Evolutionary conservation across 30 jellyfish, hydroid and myxozoan genomes (phyloP).

Genomic region (Rhopilema esculentum): DNA sequence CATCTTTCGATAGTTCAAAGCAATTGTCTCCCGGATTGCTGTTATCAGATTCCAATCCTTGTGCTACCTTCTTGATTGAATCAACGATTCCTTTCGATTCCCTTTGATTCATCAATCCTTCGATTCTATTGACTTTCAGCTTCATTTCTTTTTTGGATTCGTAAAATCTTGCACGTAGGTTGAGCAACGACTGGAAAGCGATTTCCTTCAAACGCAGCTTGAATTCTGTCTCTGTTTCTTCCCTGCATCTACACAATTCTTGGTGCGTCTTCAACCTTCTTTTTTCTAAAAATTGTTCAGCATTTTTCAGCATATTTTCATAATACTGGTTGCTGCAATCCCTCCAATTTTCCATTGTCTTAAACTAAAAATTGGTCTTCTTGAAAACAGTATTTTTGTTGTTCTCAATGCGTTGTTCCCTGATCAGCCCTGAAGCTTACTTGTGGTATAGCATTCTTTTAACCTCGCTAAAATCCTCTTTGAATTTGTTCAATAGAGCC

Average conservation of each 20-base stretch:
- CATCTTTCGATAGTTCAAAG: too few species aligned
- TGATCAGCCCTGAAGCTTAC: background rate
- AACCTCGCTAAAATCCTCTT: background rate
- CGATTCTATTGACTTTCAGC: background rate
- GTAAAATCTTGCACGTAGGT: slow-evolving; percentile 32
- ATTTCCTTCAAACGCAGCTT: slow-evolving; percentile 30
- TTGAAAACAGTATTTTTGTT: too few species aligned
- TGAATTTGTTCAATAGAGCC: background rate
- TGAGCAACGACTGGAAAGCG: slow-evolving; percentile 43
- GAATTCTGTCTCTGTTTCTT: slow-evolving; percentile 47
- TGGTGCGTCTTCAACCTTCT: slow-evolving; percentile 49
- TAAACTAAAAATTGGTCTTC: too few species aligned
- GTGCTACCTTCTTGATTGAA: background rate
- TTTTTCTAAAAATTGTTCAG: slow-evolving; percentile 39
- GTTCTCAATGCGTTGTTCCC: background rate
- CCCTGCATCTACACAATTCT: slow-evolving; percentile 54
- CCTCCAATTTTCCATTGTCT: background rate
- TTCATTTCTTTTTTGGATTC: slow-evolving; percentile 37
- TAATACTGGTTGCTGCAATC: slow-evolving; percentile 1
- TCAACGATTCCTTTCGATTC: background rate
- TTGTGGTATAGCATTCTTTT: background rate
- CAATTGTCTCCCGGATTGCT: too few species aligned
- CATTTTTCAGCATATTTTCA: slow-evolving; percentile 12
- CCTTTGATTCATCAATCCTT: background rate
- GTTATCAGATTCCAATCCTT: background rate